Percentiles rank a stretch among this genome's conserved stretches.
Evolutionary conservation across 2,113 vertebrate genomes (phyloP).

Genomic region (Trogon surrucura): DNA sequence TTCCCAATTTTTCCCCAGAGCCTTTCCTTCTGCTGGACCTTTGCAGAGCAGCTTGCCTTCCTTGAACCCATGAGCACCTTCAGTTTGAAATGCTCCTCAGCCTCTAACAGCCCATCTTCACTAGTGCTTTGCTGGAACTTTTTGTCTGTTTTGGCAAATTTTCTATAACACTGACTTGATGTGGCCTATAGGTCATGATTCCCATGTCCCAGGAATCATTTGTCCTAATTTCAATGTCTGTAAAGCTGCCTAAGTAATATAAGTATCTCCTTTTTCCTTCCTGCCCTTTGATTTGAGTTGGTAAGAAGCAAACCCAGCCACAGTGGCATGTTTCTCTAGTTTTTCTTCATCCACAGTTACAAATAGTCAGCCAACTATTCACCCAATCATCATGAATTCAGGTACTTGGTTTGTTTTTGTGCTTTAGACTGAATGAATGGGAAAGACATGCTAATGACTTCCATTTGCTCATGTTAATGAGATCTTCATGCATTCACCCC

Average conservation of each 20-base stretch:
- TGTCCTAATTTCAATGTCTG: background rate
- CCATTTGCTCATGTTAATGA: background rate
- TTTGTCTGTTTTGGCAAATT: background rate
- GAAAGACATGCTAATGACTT: background rate
- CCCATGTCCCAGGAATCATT: background rate
- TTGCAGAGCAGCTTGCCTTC: background rate
- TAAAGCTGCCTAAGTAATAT: accelerated
- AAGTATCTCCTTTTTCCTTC: background rate
- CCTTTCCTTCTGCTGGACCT: background rate
- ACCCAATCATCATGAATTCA: background rate
- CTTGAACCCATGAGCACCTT: accelerated
- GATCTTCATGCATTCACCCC: background rate
- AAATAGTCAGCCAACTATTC: background rate
- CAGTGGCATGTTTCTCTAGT: accelerated
- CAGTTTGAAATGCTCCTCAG: background rate
- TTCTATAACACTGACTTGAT: too few species aligned
- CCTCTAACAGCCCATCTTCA: background rate
- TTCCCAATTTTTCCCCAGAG: accelerated
- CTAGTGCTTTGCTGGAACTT: background rate
- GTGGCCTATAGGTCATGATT: background rate
- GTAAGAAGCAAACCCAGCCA: background rate
- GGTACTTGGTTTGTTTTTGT: background rate
- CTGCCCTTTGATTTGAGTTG: background rate
- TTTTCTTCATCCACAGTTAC: background rate
- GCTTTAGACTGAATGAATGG: background rate